These are phyloP conservation scores for Halocynthia roretzi DNA, from an alignment of 23 tunicate species.

Conservation along the genomic window DNA sequence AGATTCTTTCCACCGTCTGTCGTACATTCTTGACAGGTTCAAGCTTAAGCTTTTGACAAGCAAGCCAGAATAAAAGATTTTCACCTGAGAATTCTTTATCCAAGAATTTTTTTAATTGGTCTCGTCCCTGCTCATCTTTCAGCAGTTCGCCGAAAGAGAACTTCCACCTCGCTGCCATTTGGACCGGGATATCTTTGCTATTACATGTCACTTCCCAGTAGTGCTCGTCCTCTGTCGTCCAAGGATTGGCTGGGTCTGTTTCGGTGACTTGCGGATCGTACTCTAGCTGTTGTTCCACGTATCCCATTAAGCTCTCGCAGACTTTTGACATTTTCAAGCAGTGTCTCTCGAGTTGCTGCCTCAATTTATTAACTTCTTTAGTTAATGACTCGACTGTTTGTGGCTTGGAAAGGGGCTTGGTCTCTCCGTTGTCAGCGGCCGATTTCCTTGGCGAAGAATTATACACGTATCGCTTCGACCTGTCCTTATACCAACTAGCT, in stretches of 20 bases:
- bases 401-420: slow-evolving; percentile 5
- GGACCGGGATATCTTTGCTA: slow-evolving; percentile 47
- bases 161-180: slow-evolving; percentile 79
- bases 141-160: slow-evolving; percentile 81
- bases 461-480: slow-evolving; percentile 63
- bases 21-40: slow-evolving; percentile 53
- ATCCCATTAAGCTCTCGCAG: slow-evolving; percentile 51
- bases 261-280: slow-evolving; percentile 61
- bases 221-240: slow-evolving; percentile 73
- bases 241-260: slow-evolving; percentile 66
- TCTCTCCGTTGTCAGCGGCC: background rate
- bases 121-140: slow-evolving; percentile 54
- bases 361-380: slow-evolving; percentile 24
- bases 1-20: slow-evolving; percentile 46
- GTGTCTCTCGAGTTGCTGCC: slow-evolving; percentile 72
- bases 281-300: slow-evolving; percentile 53
- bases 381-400: slow-evolving; percentile 52
- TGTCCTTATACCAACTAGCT: slow-evolving; percentile 73
- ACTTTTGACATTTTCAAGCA: slow-evolving; percentile 95
- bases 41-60: slow-evolving; percentile 54
- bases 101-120: slow-evolving; percentile 79
- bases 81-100: slow-evolving; percentile 94
- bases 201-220: slow-evolving; percentile 38
- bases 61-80: slow-evolving; percentile 84
- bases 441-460: slow-evolving; percentile 77